Evolutionary conservation across 2,888 invertebrate species (phyloP), one percentile per base, ranked within the genome.

Genomic region (Lypha dubia): DNA sequence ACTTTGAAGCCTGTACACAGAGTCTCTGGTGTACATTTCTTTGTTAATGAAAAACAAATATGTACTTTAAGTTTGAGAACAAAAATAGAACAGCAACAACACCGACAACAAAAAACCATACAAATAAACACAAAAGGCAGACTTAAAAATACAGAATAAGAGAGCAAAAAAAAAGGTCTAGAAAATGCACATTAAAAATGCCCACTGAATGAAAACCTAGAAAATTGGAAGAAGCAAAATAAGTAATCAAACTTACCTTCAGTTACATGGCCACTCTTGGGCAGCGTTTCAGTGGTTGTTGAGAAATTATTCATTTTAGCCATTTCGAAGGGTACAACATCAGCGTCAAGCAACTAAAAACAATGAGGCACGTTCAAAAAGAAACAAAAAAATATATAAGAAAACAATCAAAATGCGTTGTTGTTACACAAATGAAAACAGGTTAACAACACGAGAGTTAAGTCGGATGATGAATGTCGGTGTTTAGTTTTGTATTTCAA

Each of bases 211-310:
- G 41, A 41, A 41, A 70, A 20, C 7, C 51, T 62, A 53, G 20
- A 71, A 63, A 71, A 35, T 22, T 60, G 35, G 22, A 60, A 49
- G 20, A 68, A 20, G 7, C 20, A 38, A 38, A 35, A 7, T 35
- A 35, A 49, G 24, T 58, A 58, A 28, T 17, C 20, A 58, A 41
- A 88, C 91, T 90, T 90, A 94, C 94, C 94, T 93, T 95, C 95
- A 89, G 93, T 95, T 70, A 95, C 95, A 90, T 94, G 93, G 85
- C 95, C 95, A 87, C 94, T 93, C 91, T 94, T 94, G 49, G 95
- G 95, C 90, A 95, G 89, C 71, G 94, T 92, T 90, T 95, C 95
- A 73, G 91, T 89, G 76, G 91, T 91, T 86, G 91, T 92, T 74
- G 84, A 79, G 75, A 91, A 89, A 88, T 91, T 91, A 86, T 91